Evolutionary conservation across 2,113 vertebrate genomes (phyloP).

Genomic region (Peromyscus californicus): DNA sequence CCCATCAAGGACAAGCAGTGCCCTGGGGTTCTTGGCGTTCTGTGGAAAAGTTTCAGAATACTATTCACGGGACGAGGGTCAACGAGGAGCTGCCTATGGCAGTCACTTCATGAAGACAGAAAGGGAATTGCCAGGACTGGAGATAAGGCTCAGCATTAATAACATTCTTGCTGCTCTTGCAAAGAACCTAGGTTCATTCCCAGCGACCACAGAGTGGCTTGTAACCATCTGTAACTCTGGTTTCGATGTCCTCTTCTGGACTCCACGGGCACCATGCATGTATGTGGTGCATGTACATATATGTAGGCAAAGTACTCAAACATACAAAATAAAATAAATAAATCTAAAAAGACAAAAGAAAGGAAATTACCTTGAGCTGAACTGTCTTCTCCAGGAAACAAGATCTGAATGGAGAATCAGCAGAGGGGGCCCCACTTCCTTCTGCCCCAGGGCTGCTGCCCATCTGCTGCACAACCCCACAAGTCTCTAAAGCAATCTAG

Average conservation of each 20-base stretch:
- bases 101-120: neutral
- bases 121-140: neutral
- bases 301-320: neutral
- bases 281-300: neutral
- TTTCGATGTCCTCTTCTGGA: neutral
- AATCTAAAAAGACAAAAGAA: neutral
- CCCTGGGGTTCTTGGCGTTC: neutral
- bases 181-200: neutral
- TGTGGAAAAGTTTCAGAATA: neutral
- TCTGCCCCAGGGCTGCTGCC: too few relatives aligned
- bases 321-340: neutral
- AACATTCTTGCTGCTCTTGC: neutral
- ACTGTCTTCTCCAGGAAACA: neutral
- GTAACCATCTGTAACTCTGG: neutral
- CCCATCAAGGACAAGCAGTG: neutral
- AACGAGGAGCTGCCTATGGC: neutral
- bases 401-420: neutral
- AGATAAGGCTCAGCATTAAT: neutral
- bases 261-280: neutral
- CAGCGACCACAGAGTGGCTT: neutral
- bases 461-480: neutral
- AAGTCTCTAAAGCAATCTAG: too few relatives aligned
- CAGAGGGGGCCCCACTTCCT: neutral
- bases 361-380: neutral
- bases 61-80: too few relatives aligned